Evolutionary conservation across 2,888 invertebrate genomes (phyloP).

Genomic region (Sialis fuliginosa): DNA sequence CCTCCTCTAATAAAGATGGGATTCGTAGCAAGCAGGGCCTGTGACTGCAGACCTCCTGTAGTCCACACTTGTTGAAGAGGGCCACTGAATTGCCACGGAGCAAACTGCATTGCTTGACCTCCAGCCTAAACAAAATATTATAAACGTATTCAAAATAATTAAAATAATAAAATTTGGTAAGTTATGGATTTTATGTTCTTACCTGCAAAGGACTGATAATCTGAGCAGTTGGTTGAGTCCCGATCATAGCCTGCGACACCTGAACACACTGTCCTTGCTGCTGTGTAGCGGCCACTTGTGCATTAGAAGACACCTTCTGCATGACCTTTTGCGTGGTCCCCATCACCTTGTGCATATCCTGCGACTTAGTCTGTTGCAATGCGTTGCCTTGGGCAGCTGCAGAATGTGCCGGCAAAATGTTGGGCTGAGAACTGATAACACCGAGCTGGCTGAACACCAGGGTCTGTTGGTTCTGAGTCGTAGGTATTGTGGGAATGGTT

Average conservation of each 20-base stretch:
- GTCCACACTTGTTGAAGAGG: constrained; percentile 57
- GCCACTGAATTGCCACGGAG: constrained; percentile 58
- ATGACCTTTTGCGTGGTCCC: constrained; percentile 30
- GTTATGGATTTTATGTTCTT: constrained; percentile 10
- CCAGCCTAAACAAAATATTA: constrained; percentile 26
- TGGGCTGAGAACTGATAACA: constrained; percentile 50
- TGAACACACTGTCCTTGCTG: constrained; percentile 56
- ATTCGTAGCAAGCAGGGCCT: constrained; percentile 52
- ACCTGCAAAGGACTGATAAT: constrained; percentile 56
- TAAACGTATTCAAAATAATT: constrained; percentile 2
- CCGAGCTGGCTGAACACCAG: constrained; percentile 57
- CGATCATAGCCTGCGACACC: constrained; percentile 50
- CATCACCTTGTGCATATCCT: constrained; percentile 47
- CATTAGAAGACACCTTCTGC: constrained; percentile 29
- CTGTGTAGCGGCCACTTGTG: constrained; percentile 31
- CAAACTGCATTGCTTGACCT: constrained; percentile 59
- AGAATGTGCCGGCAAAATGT: constrained; percentile 43
- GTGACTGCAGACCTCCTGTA: constrained; percentile 55
- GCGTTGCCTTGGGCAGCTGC: constrained; percentile 21
- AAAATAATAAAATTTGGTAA: constrained; percentile 1
- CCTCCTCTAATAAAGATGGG: constrained; percentile 69
- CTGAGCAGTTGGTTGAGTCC: constrained; percentile 48
- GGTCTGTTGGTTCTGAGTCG: constrained; percentile 57
- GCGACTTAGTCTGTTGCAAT: constrained; percentile 35
- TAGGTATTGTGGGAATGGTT: constrained; percentile 58